These are phyloP conservation scores for Drosophila kohkoa DNA, from an alignment of 1,140 invertebrate genomes.

Conservation along the genomic window DNA sequence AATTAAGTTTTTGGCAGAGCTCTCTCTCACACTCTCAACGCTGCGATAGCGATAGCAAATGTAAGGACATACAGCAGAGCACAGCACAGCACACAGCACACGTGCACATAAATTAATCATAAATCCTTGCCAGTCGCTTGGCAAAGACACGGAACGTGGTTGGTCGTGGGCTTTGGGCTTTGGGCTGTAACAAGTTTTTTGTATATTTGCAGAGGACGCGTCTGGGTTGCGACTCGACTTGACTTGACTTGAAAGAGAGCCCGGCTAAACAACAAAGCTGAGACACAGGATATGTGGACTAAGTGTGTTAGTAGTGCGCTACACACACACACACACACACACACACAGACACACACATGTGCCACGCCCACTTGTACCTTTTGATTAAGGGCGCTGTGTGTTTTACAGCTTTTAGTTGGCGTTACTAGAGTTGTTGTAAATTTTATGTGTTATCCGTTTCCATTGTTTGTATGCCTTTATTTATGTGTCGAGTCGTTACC, in stretches of 20 bases:
- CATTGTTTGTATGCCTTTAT: conserved; percentile 77
- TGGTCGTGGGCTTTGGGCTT: not conserved
- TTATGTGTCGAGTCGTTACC: conserved; percentile 60
- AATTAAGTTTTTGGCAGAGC: conserved; percentile 81
- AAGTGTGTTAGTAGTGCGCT: conserved; percentile 74
- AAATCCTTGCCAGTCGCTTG: conserved; percentile 59
- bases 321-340: not conserved
- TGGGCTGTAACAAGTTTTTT: conserved; percentile 75
- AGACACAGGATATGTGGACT: conserved; percentile 13
- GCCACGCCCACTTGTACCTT: conserved; percentile 68
- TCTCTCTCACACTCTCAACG: conserved; percentile 28
- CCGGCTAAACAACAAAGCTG: conserved; percentile 36
- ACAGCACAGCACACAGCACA: conserved; percentile 34
- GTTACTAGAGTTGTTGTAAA: conserved; percentile 72
- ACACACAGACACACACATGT: too few species aligned
- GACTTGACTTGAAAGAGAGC: conserved; percentile 38
- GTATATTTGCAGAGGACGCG: conserved; percentile 74
- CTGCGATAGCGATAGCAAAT: not conserved
- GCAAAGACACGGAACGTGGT: not conserved
- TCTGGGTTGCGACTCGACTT: conserved; percentile 30
- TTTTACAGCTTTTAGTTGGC: conserved; percentile 58
- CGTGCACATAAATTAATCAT: conserved; percentile 79
- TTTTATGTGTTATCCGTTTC: conserved; percentile 81
- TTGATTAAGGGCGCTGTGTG: conserved; percentile 67
- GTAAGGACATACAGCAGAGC: conserved; percentile 29